phyloP scores from a whole-genome alignment of 2,888 invertebrate species.

The Ecliptopera silaceata region DNA sequence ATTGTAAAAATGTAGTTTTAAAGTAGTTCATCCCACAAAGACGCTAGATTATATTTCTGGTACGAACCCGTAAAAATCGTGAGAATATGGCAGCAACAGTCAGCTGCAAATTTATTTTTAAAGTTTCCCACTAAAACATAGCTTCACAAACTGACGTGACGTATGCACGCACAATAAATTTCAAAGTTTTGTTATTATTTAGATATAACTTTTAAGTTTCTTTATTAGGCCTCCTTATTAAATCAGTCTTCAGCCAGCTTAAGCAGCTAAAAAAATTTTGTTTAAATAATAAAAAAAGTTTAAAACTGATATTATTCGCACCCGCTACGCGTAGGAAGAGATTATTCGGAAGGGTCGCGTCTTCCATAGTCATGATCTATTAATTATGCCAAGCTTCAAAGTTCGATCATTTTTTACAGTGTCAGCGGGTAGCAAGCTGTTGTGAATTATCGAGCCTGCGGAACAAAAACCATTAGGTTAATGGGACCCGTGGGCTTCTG shows the following conservation, averaged over 20 bases:
- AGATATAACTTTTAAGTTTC: too few relatives aligned
- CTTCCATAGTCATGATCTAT: neutral
- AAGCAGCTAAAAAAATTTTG: too few relatives aligned
- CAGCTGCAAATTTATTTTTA: neutral
- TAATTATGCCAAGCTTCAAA: conserved; percentile 17
- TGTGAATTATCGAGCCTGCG: conserved; percentile 23
- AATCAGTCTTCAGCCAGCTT: too few relatives aligned
- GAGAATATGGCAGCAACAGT: neutral
- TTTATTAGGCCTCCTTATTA: too few relatives aligned
- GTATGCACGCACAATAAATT: too few relatives aligned
- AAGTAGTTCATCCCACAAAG: too few relatives aligned
- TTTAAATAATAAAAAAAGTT: too few relatives aligned
- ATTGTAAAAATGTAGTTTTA: too few relatives aligned
- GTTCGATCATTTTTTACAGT: conserved; percentile 15
- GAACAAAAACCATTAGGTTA: conserved; percentile 23
- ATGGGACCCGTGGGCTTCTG: conserved; percentile 4
- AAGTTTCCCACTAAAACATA: neutral
- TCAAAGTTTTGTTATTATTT: too few relatives aligned
- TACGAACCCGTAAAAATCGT: neutral
- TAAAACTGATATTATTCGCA: too few relatives aligned
- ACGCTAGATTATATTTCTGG: too few relatives aligned
- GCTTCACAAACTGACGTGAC: neutral
- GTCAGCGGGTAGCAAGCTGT: conserved; percentile 15
- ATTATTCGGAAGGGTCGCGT: neutral
- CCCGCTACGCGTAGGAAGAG: too few relatives aligned